Base-by-base conservation (phyloP, 1,140 invertebrate species). In the Ips nitidus region DNA sequence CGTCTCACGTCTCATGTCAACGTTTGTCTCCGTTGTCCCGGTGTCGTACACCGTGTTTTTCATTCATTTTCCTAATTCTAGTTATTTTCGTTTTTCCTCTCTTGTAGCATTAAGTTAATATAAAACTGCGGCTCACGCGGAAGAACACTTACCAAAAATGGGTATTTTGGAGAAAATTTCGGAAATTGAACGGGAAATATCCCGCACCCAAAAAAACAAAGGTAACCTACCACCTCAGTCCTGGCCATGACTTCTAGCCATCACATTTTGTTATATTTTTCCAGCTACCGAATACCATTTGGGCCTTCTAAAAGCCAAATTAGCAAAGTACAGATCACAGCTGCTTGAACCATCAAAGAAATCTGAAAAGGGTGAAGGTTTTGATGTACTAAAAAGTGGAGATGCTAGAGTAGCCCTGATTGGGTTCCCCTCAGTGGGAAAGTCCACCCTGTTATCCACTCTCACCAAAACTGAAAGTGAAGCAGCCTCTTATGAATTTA, bases 281-380 rank as follows among this genome's bases (percentile, higher is more conserved):
- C n/a, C 55, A 98, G 98, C 98, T 2, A 99, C 98, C 77, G 98
- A 99, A 82, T 99, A 99, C 77, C 98, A 99, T 88, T 88, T 99
- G 82, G 98, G 98, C 41, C 83, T 99, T 42, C 80, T 99, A 57
- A 99, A 99, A 85, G 98, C 98, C 0, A 99, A 99, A 84, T 83
- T 99, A 79, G 98, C 98, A 0, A 99, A 99, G 80, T 99, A 98
- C 78, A 85, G 98, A 50, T 93, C 95, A 3, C 95, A 99, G 79
- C 82, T 99, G 8, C 81, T 99, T 41, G 97, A 99, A 80, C 97
- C 97, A 0, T 86, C 91, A 1, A 99, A 98, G 81, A 94, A 96
- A 78, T 91, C 92, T 43, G 94, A 97, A 76, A 99, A 98, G 81
- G 98, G 98, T 8, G 98, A 99, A 85, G 98, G 98, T 5, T 99